phyloP scores from a whole-genome alignment of 2,888 invertebrate species.

The Morpho achilles region DNA sequence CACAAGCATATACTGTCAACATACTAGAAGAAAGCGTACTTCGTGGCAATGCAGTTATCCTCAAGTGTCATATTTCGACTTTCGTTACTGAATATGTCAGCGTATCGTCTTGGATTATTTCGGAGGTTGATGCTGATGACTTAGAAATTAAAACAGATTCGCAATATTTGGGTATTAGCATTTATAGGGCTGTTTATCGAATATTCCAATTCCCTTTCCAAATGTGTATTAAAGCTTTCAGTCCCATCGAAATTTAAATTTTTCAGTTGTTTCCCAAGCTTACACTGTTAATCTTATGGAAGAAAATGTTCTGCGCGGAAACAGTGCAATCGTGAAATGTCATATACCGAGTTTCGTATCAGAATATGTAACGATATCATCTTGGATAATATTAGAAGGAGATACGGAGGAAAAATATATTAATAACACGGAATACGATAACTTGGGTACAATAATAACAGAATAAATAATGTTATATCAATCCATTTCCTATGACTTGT shows the following conservation, averaged over 20 bases:
- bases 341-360: conserved; percentile 96
- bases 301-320: conserved; percentile 93
- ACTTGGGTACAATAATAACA: conserved; percentile 49
- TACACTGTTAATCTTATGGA: conserved; percentile 95
- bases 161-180: conserved; percentile 57
- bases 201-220: conserved; percentile 29
- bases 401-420: conserved; percentile 75
- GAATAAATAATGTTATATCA: conserved; percentile 14
- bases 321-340: conserved; percentile 94
- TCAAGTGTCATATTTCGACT: conserved; percentile 95
- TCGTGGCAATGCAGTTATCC: conserved; percentile 92
- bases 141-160: conserved; percentile 71
- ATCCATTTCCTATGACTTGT: conserved; percentile 21
- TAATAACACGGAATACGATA: conserved; percentile 52
- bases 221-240: conserved; percentile 6
- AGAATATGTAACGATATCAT: conserved; percentile 91
- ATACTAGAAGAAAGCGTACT: conserved; percentile 95
- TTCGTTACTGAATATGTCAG: conserved; percentile 94
- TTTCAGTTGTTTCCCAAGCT: conserved; percentile 92
- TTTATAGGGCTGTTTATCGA: conserved; percentile 16
- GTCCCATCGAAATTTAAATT: conserved; percentile 14
- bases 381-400: conserved; percentile 90
- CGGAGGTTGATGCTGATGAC: conserved; percentile 78
- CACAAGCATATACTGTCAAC: conserved; percentile 92
- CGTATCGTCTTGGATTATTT: conserved; percentile 92